A percentile compares a stretch with the other conserved stretches of the same genome.
phyloP scores from a whole-genome alignment of 2,797 vertebrate species.

The Rhinoraja longicauda region DNA sequence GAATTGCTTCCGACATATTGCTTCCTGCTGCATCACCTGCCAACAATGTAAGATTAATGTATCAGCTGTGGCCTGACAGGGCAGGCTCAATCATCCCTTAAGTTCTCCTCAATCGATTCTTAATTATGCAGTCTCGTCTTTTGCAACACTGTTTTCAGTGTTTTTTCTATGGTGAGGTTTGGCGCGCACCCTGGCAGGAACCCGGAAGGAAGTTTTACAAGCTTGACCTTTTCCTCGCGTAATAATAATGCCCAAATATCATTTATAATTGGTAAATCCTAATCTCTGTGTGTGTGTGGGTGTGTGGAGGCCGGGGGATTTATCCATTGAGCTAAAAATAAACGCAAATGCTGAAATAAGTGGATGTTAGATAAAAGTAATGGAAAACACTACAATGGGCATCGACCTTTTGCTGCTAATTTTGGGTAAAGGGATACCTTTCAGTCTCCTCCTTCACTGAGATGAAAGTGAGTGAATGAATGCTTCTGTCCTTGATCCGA shows the following conservation, averaged over 20 bases:
- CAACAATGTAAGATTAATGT: background rate
- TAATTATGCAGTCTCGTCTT: background rate
- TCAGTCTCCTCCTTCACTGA: background rate
- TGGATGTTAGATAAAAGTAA: background rate
- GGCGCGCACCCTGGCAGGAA: background rate
- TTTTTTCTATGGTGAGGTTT: background rate
- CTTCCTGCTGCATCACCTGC: background rate
- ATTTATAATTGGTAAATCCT: background rate
- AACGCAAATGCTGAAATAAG: background rate
- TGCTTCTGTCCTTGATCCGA: background rate
- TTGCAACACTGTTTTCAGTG: background rate
- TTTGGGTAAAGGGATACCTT: background rate
- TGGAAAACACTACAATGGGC: background rate
- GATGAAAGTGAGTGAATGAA: background rate
- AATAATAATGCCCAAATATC: background rate
- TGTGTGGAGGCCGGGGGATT: background rate
- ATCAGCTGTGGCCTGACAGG: background rate
- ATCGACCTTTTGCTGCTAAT: background rate
- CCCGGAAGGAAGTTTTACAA: background rate
- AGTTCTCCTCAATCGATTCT: background rate
- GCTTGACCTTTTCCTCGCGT: background rate
- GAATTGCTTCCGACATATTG: background rate
- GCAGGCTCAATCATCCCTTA: background rate
- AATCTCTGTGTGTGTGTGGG: background rate
- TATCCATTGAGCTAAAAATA: background rate